Evolutionary conservation across 2,888 invertebrate species (phyloP).

Genomic region (Tupiocoris notatus): DNA sequence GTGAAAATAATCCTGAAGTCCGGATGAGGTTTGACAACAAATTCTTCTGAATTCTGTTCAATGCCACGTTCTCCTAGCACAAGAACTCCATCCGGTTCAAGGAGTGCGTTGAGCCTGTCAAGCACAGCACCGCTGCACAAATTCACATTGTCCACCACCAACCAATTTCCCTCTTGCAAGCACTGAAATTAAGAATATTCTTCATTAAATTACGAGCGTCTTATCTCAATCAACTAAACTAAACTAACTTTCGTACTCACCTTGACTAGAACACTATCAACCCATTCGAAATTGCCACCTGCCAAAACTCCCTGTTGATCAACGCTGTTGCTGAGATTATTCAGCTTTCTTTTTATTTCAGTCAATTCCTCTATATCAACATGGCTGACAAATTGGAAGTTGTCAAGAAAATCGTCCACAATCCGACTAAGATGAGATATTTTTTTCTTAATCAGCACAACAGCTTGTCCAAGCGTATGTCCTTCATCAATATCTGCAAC

Average conservation of each 20-base stretch:
- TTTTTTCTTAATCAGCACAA: slow-evolving; percentile 20
- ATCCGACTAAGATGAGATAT: slow-evolving; percentile 3
- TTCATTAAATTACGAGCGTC: too few relatives aligned
- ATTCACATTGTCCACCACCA: slow-evolving; percentile 89
- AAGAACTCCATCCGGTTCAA: slow-evolving; percentile 89
- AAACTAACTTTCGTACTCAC: too few relatives aligned
- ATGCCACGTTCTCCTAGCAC: slow-evolving; percentile 90
- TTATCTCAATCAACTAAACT: too few relatives aligned
- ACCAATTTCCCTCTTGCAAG: slow-evolving; percentile 76
- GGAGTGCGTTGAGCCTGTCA: slow-evolving; percentile 90
- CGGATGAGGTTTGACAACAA: slow-evolving; percentile 76
- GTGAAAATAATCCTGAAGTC: slow-evolving; percentile 92
- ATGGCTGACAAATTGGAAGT: not conserved
- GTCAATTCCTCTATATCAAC: not conserved
- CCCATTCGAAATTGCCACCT: slow-evolving; percentile 92
- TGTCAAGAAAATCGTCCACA: not conserved
- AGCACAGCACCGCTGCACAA: slow-evolving; percentile 94
- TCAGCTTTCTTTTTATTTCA: not conserved
- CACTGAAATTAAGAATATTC: slow-evolving; percentile 58
- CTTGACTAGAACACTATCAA: slow-evolving; percentile 83
- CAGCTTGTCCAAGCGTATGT: slow-evolving; percentile 23
- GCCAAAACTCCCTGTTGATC: slow-evolving; percentile 51
- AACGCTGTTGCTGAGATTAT: slow-evolving; percentile 8
- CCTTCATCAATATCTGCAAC: slow-evolving; percentile 5
- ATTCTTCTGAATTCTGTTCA: slow-evolving; percentile 65